These are phyloP conservation scores for Agriotes lineatus DNA, from an alignment of 2,888 invertebrate genomes.

Conservation along the genomic window DNA sequence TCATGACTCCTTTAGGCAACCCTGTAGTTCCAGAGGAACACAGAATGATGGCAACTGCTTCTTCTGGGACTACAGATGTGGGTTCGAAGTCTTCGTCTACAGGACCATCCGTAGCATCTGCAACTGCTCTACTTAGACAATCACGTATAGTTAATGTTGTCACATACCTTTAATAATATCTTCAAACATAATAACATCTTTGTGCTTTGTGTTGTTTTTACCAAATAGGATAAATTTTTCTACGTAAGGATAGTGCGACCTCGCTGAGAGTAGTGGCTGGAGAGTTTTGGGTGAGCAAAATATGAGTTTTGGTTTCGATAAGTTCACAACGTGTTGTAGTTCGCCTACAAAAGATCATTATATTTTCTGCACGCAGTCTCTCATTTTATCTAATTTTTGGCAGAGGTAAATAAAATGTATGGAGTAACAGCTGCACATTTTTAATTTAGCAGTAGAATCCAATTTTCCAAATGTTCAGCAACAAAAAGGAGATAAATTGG, in stretches of 20 bases:
- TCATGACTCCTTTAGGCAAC: slow-evolving; percentile 74
- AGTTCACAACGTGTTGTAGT: slow-evolving; percentile 74
- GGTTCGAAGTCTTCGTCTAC: slow-evolving; percentile 54
- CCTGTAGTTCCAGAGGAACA: slow-evolving; percentile 77
- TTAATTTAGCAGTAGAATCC: too few relatives aligned
- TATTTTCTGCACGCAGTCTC: too few relatives aligned
- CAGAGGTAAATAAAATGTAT: too few relatives aligned
- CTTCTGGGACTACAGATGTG: slow-evolving; percentile 67
- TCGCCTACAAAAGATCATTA: slow-evolving; percentile 74
- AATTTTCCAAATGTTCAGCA: too few relatives aligned
- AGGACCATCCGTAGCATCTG: slow-evolving; percentile 30
- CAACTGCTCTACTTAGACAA: background rate
- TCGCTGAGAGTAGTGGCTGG: slow-evolving; percentile 70
- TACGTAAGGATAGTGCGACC: slow-evolving; percentile 68
- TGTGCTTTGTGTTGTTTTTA: slow-evolving; percentile 57
- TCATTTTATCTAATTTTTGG: too few relatives aligned
- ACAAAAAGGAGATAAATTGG: too few relatives aligned
- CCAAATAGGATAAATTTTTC: slow-evolving; percentile 72
- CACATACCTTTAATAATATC: slow-evolving; percentile 56
- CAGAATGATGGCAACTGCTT: slow-evolving; percentile 71
- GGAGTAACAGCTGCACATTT: too few relatives aligned
- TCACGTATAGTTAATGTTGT: background rate
- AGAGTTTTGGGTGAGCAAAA: slow-evolving; percentile 75
- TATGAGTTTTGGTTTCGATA: slow-evolving; percentile 78
- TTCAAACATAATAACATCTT: slow-evolving; percentile 50